A percentile compares a stretch with the other conserved stretches of the same genome.
Evolutionary conservation across 2,888 invertebrate genomes (phyloP).

Genomic region (Baronia brevicornis): DNA sequence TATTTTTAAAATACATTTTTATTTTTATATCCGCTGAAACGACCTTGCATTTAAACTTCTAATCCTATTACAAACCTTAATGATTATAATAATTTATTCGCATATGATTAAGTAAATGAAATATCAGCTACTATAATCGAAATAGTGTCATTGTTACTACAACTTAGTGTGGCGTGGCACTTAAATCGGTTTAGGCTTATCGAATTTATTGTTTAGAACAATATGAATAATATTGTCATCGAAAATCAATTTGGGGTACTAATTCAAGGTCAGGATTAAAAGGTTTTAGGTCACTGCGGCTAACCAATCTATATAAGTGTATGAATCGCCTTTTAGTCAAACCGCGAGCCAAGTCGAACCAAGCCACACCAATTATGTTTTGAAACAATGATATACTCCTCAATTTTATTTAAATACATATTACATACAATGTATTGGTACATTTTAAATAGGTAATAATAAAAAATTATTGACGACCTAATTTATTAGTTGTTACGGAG

Average conservation of each 20-base stretch:
- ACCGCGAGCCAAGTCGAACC: conserved; percentile 7
- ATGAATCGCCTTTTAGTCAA: conserved; percentile 1
- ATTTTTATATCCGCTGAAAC: too few relatives aligned
- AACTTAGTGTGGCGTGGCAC: conserved; percentile 7
- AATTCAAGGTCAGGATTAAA: conserved; percentile 27
- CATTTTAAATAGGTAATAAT: neutral
- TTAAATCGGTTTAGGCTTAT: conserved; percentile 5
- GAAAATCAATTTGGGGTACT: conserved; percentile 23
- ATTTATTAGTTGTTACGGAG: too few relatives aligned
- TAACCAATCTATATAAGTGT: conserved; percentile 7
- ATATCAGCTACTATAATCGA: too few relatives aligned
- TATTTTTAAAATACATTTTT: too few relatives aligned
- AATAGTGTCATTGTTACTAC: too few relatives aligned
- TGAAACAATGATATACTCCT: too few relatives aligned
- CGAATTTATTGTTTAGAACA: conserved; percentile 14
- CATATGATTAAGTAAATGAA: too few relatives aligned
- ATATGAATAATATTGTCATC: conserved; percentile 25
- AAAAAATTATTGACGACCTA: too few relatives aligned
- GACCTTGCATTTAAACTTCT: too few relatives aligned
- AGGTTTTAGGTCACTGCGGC: conserved; percentile 17
- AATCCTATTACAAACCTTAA: too few relatives aligned
- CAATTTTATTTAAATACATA: too few relatives aligned
- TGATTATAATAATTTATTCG: too few relatives aligned
- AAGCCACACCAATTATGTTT: conserved; percentile 1
- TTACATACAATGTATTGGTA: neutral